Base-by-base conservation (phyloP, 2,113 vertebrate species). In the Channa argus region DNA sequence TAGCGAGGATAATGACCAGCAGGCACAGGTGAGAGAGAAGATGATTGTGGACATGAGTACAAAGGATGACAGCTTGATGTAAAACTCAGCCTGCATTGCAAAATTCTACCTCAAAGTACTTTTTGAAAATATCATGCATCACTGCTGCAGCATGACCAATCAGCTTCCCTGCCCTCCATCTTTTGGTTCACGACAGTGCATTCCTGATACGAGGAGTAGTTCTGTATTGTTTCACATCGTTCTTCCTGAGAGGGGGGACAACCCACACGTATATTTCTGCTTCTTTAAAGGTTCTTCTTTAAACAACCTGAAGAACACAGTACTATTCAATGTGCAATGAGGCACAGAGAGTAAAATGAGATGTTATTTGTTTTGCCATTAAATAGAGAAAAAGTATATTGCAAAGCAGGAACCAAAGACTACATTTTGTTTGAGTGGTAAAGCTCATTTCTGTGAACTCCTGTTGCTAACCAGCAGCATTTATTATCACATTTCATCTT, bases 381-480 rank as follows among this genome's bases (percentile, higher is more conserved):
- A 15, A 63, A 79, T 38, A 74, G 51, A 44, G 33, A 49, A 58
- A 43, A 68, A 8, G 9, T 1, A 6, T 3, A 11, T 68, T n/a
- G 66, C 4, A 74, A 79, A 33, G 13, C 24, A 80, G n/a, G 13
- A 77, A 60, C 45, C 1, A 51, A 44, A 70, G 39, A 61, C 63
- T 52, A 36, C 63, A 49, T 56, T 7, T 58, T 60, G 37, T 56
- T 64, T 2, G 4, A 72, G n/a, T n/a, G 36, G 46, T 55, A 50
- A 58, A 71, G 71, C 47, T 56, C 55, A 79, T 72, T 24, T 44
- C 3, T 60, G 7, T 70, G 62, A 85, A 67, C 82, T 62, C 65
- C 41, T 53, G 67, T 89, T 15, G 88, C 87, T 86, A 91, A 89
- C 92, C 91, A 91, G 92, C 87, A 91, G 92, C 91, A 82, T 90